Base-by-base conservation (phyloP, 2,113 vertebrate genomes). In the Procapra przewalskii region DNA sequence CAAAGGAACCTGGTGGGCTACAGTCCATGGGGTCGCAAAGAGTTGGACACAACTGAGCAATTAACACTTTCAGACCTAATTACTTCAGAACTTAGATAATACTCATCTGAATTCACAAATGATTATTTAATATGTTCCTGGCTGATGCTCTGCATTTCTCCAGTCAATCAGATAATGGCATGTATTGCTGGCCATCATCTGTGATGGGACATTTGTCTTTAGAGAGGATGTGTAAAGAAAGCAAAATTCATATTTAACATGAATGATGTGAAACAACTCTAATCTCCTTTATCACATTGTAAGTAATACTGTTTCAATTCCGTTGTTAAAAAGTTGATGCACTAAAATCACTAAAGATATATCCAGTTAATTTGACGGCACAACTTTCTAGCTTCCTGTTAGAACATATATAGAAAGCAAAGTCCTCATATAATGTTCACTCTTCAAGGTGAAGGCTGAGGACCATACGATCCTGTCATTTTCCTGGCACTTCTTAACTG, bases 51-150 rank as follows among this genome's bases (percentile, higher is more conserved):
- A 77, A 43, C 71, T 43, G 36, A 77, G 36, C 36, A 43, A 27
- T 36, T 77, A 77, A 27, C 36, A 77, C 6, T 77, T 75, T 91
- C 59, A 95, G 77, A 86, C 6, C 43, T 31, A 86, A 77, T 75
- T 95, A 64, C 62, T 59, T 79, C 54, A 92, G 77, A 92, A 77
- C 40, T 77, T 93, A 9, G 81, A 45, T 87, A 87, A 92, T 40
- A 89, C n/a, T 85, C 45, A 87, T 57, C 33, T 92, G 27, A 96
- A 87, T 89, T 95, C 52, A 64, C 36, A 96, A 92, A 52, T 84
- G 62, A 91, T 57, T 81, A 29, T 43, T 96, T 55, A 48, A 33
- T 88, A 81, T 60, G 50, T 80, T 94, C 60, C 25, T 77, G 45
- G 45, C 27, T 33, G 31, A 91, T 10, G 75, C 29, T 48, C 36